Percentiles rank a stretch among this genome's conserved stretches.
Evolutionary conservation across 2,797 vertebrate genomes (phyloP).

Genomic region (Cyclopterus lumpus): DNA sequence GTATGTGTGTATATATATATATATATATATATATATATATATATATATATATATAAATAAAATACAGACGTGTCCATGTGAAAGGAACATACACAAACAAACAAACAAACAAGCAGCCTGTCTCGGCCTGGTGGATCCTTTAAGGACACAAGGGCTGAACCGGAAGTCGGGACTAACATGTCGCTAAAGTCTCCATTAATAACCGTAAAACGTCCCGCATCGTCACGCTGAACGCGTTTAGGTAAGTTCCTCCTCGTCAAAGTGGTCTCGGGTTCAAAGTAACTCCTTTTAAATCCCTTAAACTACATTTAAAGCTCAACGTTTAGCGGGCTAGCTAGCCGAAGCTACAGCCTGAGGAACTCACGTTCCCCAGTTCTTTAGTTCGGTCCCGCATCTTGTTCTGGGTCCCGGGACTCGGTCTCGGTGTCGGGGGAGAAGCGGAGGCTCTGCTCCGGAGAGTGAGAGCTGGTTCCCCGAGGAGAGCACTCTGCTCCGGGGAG

Average conservation of each 20-base stretch:
- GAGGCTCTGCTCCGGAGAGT: neutral
- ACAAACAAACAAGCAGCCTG: neutral
- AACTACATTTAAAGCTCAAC: too few species aligned
- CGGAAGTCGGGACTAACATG: conserved; percentile 51
- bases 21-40: too few species aligned
- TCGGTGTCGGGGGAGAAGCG: neutral
- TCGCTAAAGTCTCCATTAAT: neutral
- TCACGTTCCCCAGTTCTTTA: conserved; percentile 84
- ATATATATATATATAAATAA: too few species aligned
- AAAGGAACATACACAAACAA: neutral
- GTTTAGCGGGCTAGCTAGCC: too few species aligned
- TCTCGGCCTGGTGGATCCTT: conserved; percentile 45
- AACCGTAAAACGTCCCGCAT: fast-evolving
- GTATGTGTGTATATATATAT: too few species aligned
- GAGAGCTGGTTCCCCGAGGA: neutral
- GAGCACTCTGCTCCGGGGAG: neutral
- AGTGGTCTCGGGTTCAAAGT: neutral
- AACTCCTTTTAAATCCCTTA: too few species aligned
- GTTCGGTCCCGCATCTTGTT: conserved; percentile 84
- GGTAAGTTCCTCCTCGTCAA: fast-evolving
- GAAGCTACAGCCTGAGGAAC: conserved; percentile 17
- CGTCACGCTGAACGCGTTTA: fast-evolving
- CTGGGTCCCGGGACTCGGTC: neutral
- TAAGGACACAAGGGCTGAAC: conserved; percentile 11
- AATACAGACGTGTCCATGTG: neutral